Conservation (phyloP, 2,113 vertebrate species). For the Zosterops pallidus region DNA sequence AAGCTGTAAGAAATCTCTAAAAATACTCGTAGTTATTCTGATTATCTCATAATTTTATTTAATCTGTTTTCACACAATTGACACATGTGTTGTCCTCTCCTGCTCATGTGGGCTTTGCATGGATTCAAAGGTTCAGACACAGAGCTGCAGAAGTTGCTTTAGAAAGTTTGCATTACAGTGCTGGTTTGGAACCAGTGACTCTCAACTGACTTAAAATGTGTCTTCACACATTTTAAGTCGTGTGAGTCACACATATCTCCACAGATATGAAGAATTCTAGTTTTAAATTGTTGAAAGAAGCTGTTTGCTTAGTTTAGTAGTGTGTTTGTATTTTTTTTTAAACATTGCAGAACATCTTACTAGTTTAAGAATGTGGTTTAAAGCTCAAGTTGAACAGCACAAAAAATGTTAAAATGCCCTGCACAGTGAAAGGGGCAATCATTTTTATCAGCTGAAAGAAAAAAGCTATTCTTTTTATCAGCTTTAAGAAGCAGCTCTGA, state of each 20-base stretch:
- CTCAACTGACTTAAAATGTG: neutral
- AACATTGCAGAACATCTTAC: neutral
- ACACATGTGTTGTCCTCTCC: neutral
- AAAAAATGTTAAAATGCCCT: neutral
- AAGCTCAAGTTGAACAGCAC: neutral
- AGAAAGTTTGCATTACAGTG: neutral
- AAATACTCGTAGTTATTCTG: neutral
- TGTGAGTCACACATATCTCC: neutral
- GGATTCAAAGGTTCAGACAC: neutral
- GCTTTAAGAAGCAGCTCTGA: neutral
- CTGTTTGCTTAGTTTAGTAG: neutral
- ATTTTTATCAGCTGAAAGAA: neutral
- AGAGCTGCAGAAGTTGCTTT: neutral
- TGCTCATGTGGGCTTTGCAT: neutral
- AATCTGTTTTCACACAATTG: neutral
- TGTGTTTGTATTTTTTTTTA: neutral
- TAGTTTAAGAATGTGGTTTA: neutral
- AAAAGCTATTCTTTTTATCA: neutral
- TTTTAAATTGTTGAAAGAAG: neutral
- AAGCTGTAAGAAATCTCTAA: neutral
- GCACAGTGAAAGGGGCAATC: neutral
- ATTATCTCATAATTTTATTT: neutral
- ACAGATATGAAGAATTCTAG: neutral
- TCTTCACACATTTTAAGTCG: neutral
- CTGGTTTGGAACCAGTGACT: neutral